Evolutionary conservation across 2,113 vertebrate genomes (phyloP).

Genomic region (Hucho hucho): DNA sequence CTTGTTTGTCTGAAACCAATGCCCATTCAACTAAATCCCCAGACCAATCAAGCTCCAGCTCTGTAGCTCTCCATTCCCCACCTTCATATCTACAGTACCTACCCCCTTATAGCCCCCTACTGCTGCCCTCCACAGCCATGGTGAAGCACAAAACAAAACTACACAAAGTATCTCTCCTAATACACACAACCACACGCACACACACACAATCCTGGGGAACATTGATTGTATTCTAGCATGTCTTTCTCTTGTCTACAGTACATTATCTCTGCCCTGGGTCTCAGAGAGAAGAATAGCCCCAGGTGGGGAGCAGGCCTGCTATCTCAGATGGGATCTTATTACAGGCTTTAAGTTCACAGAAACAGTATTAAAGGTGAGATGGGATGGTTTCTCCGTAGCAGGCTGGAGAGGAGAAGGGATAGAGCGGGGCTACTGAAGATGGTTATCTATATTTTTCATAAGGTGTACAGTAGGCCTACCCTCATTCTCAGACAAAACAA

Average conservation of each 20-base stretch:
- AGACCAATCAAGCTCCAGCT: neutral
- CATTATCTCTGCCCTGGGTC: neutral
- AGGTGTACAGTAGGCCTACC: too few species aligned
- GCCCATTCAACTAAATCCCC: neutral
- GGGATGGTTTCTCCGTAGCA: slow-evolving; percentile 2
- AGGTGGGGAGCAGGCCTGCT: slow-evolving; percentile 43
- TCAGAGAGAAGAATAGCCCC: slow-evolving; percentile 33
- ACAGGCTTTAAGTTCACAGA: slow-evolving; percentile 57
- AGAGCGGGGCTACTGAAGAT: slow-evolving; percentile 18
- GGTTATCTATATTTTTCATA: slow-evolving; percentile 10
- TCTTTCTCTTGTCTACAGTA: slow-evolving; percentile 13
- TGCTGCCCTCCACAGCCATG: neutral
- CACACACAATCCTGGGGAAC: slow-evolving; percentile 11
- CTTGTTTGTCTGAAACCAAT: too few species aligned
- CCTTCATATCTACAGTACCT: neutral
- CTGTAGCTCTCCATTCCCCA: neutral
- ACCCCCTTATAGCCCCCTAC: neutral
- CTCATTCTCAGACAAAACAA: neutral
- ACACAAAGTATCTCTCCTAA: neutral
- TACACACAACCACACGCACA: slow-evolving; percentile 18
- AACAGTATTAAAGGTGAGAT: slow-evolving; percentile 36
- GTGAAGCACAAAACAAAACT: neutral
- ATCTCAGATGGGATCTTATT: slow-evolving; percentile 65
- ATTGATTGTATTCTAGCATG: slow-evolving; percentile 53
- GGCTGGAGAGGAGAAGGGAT: slow-evolving; percentile 23